These are phyloP conservation scores for Mellilla xanthometata DNA, from an alignment of 2,888 invertebrate genomes.

Conservation along the genomic window DNA sequence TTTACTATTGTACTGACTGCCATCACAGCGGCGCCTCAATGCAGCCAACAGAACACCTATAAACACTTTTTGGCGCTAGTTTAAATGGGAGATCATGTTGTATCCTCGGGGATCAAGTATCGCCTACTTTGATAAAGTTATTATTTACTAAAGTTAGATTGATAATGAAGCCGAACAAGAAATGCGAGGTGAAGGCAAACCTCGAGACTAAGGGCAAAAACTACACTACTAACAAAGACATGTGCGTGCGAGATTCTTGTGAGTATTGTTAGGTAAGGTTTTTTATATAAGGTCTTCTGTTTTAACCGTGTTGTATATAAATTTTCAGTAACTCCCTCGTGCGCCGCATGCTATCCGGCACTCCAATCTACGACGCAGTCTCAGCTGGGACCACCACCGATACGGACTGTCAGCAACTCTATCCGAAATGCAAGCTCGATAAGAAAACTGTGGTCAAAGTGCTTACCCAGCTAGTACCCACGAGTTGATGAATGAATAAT, in stretches of 20 bases:
- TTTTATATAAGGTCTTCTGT: too few species aligned
- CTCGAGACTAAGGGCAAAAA: conserved; percentile 95
- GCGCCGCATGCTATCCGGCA: conserved; percentile 87
- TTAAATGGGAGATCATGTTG: too few species aligned
- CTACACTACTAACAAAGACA: conserved; percentile 91
- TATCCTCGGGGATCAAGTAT: too few species aligned
- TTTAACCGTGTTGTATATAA: too few species aligned
- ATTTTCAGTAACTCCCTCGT: conserved; percentile 86
- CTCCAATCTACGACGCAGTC: conserved; percentile 87
- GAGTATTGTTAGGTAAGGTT: too few species aligned
- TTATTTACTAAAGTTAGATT: too few species aligned
- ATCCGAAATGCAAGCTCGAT: conserved; percentile 86
- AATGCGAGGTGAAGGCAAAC: conserved; percentile 91
- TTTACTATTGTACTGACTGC: too few species aligned
- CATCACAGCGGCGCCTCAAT: too few species aligned
- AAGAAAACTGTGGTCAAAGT: conserved; percentile 86
- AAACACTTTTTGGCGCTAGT: too few species aligned
- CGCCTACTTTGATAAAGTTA: too few species aligned
- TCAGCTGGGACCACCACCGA: conserved; percentile 85
- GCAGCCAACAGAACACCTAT: too few species aligned
- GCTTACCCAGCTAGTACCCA: conserved; percentile 86
- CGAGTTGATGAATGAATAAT: conserved; percentile 19
- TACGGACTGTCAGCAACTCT: conserved; percentile 80
- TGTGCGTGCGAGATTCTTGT: conserved; percentile 97
- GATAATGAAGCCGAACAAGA: conserved; percentile 92